Conservation (phyloP, 2,888 invertebrate genomes). For the Anarsia innoxiella region DNA sequence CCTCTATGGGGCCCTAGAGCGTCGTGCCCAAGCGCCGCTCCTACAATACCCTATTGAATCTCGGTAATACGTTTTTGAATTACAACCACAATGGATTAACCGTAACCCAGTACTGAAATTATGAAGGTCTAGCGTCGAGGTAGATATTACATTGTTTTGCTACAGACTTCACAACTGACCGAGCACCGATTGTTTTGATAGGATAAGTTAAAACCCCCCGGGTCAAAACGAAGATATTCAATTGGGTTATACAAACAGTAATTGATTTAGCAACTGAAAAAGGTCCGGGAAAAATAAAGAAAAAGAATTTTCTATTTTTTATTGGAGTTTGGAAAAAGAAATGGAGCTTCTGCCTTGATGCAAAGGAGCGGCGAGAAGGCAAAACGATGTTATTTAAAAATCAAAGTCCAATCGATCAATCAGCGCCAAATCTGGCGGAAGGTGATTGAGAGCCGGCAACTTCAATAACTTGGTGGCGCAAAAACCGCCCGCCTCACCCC, state of each 20-base stretch:
- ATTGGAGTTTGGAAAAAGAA: neutral
- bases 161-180: neutral
- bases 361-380: neutral
- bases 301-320: conserved; percentile 1
- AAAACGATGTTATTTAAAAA: conserved; percentile 26
- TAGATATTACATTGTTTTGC: conserved; percentile 1
- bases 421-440: conserved; percentile 40
- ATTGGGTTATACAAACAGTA: neutral
- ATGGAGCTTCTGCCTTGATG: neutral
- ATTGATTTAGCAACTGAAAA: neutral
- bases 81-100: conserved; percentile 34
- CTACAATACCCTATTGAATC: conserved; percentile 45
- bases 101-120: conserved; percentile 10
- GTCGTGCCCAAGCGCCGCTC: conserved; percentile 33
- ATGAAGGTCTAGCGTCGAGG: too few relatives aligned
- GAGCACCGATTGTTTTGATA: neutral
- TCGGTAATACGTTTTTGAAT: conserved; percentile 48
- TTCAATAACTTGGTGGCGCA: conserved; percentile 31
- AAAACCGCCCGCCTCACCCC: conserved; percentile 24
- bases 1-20: conserved; percentile 50
- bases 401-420: conserved; percentile 55
- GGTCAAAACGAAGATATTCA: neutral
- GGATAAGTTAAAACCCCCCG: neutral
- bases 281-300: neutral
- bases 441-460: conserved; percentile 35